Evolutionary conservation across 2,888 invertebrate genomes (phyloP).

Genomic region (Mechanitis messenoides): DNA sequence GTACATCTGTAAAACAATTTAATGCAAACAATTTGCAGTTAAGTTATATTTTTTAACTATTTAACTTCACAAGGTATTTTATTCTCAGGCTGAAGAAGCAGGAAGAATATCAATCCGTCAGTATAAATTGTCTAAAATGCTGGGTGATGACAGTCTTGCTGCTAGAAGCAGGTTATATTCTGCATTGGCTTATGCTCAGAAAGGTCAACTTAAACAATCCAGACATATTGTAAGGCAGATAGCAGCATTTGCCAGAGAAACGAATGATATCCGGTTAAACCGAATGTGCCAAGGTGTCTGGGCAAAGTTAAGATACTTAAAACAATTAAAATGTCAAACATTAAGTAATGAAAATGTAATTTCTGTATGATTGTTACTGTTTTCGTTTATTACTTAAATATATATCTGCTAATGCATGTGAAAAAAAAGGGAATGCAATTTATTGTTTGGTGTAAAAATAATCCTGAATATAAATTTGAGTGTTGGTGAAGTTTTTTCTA

Average conservation of each 20-base stretch:
- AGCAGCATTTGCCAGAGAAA: slow-evolving; percentile 52
- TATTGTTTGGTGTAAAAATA: neutral
- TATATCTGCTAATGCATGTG: neutral
- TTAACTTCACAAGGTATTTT: neutral
- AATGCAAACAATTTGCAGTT: too few relatives aligned
- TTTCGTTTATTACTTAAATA: slow-evolving; percentile 7
- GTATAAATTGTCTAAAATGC: slow-evolving; percentile 84
- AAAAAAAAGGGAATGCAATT: neutral
- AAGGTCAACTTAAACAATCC: slow-evolving; percentile 80
- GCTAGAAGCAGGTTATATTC: slow-evolving; percentile 91
- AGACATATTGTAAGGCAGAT: slow-evolving; percentile 76
- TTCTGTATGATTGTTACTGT: neutral
- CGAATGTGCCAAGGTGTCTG: slow-evolving; percentile 93
- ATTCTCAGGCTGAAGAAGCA: slow-evolving; percentile 87
- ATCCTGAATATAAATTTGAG: neutral
- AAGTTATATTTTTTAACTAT: too few relatives aligned
- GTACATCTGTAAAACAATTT: neutral
- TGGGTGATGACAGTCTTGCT: slow-evolving; percentile 88
- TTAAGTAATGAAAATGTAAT: slow-evolving; percentile 20
- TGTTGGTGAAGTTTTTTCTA: too few relatives aligned
- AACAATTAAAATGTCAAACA: slow-evolving; percentile 34
- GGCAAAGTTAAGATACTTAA: slow-evolving; percentile 84
- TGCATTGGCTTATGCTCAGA: slow-evolving; percentile 92
- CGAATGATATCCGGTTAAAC: slow-evolving; percentile 79
- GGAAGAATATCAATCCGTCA: slow-evolving; percentile 92